Percentiles rank a stretch among this genome's conserved stretches.
These are phyloP conservation scores for Acanthosepion esculentum DNA, from an alignment of 2,888 invertebrate genomes.

Conservation along the genomic window DNA sequence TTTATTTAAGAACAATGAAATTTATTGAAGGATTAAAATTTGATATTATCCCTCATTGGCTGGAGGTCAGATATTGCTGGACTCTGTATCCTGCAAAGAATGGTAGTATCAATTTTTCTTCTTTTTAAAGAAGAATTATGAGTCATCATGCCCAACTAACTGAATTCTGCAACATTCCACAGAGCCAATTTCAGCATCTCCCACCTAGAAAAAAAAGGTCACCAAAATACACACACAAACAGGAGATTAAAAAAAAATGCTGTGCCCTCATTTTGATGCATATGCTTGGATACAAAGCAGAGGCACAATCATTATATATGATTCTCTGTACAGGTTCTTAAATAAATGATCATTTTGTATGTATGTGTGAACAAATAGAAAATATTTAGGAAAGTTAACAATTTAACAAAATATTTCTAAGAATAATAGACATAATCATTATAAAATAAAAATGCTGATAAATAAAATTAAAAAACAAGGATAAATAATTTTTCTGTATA, in stretches of 20 bases:
- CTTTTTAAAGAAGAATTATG: not conserved
- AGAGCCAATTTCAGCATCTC: not conserved
- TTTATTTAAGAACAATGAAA: not conserved
- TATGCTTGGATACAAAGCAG: not conserved
- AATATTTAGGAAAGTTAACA: not conserved
- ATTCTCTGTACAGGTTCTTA: not conserved
- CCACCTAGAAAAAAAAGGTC: not conserved
- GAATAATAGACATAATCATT: no score
- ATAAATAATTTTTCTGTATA: no score
- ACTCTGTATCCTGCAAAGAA: not conserved
- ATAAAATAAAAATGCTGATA: no score
- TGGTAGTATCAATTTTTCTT: not conserved
- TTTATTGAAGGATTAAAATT: not conserved
- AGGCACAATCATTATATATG: not conserved
- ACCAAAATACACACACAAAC: not conserved
- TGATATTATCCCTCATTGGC: not conserved
- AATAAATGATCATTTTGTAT: not conserved
- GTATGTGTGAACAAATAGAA: not conserved
- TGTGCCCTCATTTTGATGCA: not conserved
- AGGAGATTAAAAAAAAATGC: not conserved
- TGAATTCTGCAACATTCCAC: not conserved
- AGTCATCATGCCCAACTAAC: constrained; percentile 1
- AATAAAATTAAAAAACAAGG: no score
- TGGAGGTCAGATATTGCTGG: not conserved
- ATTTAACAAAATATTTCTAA: no score